Percentiles rank a stretch among this genome's conserved stretches.
These are phyloP conservation scores for Lytechinus pictus DNA, from an alignment of 35 echinoderm and acorn worm species.

Conservation along the genomic window DNA sequence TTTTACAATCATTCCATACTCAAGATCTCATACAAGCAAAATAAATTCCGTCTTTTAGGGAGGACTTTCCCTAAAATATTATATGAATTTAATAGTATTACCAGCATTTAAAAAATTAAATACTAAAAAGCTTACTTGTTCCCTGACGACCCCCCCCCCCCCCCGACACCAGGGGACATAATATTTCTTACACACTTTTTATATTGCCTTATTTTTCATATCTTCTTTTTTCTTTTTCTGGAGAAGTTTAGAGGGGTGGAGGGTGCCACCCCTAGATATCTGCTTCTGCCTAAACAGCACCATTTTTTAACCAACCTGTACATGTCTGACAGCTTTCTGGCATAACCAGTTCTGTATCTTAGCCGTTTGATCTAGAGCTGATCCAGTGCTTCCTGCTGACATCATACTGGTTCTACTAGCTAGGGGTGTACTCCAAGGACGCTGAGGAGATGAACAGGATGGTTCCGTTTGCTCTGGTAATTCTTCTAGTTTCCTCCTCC, in stretches of 20 bases:
- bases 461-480: slow-evolving; percentile 32
- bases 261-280: no score
- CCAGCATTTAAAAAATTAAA: no score
- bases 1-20: not conserved
- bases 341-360: slow-evolving; percentile 98
- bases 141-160: not conserved
- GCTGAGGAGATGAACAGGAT: slow-evolving; percentile 24
- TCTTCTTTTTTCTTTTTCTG: no score
- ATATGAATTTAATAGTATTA: no score
- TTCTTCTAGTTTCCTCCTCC: slow-evolving; percentile 22
- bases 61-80: no score
- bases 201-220: no score
- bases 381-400: slow-evolving; percentile 80
- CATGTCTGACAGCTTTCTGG: slow-evolving; percentile 84
- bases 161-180: no score
- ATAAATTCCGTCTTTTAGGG: no score
- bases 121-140: not conserved
- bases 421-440: slow-evolving; percentile 82
- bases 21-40: no score
- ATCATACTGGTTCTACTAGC: slow-evolving; percentile 63
- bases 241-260: no score
- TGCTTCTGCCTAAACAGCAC: no score
- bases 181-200: not conserved
- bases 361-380: slow-evolving; percentile 77
- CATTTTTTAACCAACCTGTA: slow-evolving; percentile 64